Evolutionary conservation across 2,113 vertebrate species (phyloP).

Genomic region (Desmodus rotundus): DNA sequence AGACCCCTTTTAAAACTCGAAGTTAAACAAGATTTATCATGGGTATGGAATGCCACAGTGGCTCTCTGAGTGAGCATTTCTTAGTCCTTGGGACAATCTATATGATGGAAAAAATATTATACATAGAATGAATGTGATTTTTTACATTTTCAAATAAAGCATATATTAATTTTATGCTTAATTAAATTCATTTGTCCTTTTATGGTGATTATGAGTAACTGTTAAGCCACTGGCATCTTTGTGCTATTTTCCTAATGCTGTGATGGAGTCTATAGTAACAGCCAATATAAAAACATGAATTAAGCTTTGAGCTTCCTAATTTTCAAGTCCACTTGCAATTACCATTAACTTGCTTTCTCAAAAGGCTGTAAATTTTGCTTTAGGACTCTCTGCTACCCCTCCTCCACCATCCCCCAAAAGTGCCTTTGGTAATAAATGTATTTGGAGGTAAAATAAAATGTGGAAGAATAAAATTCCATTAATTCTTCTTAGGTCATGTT

Average conservation of each 20-base stretch:
- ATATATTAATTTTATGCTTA: constrained; percentile 30
- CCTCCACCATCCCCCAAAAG: background rate
- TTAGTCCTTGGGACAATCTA: constrained; percentile 24
- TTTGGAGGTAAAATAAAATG: constrained; percentile 29
- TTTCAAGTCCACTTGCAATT: constrained; percentile 30
- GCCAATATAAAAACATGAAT: constrained; percentile 46
- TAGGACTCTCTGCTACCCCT: background rate
- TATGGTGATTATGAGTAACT: constrained; percentile 28
- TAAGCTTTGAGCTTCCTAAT: constrained; percentile 12
- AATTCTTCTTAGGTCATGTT: constrained; percentile 46
- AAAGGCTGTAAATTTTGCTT: constrained; percentile 24
- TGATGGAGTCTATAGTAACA: constrained; percentile 25
- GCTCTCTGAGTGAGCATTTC: constrained; percentile 18
- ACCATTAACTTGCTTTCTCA: constrained; percentile 19
- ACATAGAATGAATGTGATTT: background rate
- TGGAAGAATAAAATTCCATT: constrained; percentile 37
- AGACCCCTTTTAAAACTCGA: constrained; percentile 55
- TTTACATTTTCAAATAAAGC: constrained; percentile 35
- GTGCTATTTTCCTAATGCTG: constrained; percentile 52
- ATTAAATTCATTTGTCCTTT: constrained; percentile 9
- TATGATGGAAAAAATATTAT: background rate
- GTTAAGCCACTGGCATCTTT: constrained; percentile 9
- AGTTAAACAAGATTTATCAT: constrained; percentile 32
- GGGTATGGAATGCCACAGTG: background rate
- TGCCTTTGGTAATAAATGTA: background rate